Conservation (phyloP, 1,140 invertebrate species). For the Sinonovacula constricta region DNA sequence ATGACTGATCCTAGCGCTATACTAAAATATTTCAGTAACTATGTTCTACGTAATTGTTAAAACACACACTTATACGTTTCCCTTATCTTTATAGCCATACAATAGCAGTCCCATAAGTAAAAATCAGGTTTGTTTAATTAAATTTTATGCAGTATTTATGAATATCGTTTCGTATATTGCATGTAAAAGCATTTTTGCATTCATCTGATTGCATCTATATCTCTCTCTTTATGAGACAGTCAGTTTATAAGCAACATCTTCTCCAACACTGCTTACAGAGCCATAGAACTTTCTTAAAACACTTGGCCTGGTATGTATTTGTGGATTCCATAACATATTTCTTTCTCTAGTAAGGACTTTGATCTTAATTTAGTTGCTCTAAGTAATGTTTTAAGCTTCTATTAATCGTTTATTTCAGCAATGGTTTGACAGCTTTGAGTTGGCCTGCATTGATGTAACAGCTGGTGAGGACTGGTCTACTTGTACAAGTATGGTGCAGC, state of each 20-base stretch:
- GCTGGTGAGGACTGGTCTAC: constrained; percentile 4
- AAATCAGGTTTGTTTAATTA: neutral
- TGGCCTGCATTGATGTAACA: constrained; percentile 22
- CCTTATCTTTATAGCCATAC: neutral
- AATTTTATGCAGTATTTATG: neutral
- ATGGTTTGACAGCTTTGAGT: constrained; percentile 2
- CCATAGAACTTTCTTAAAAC: too few species aligned
- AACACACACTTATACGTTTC: neutral
- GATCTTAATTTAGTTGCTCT: too few species aligned
- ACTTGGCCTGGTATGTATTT: too few species aligned
- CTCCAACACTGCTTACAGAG: too few species aligned
- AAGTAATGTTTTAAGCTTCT: too few species aligned
- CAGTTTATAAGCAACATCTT: too few species aligned
- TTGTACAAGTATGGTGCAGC: constrained; percentile 38
- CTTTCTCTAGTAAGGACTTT: too few species aligned
- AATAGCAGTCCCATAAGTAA: neutral
- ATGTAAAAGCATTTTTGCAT: neutral
- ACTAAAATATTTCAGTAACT: neutral
- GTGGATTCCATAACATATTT: too few species aligned
- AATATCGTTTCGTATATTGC: neutral
- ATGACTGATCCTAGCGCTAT: neutral
- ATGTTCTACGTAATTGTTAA: neutral
- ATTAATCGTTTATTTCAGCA: too few species aligned
- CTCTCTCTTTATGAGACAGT: too few species aligned
- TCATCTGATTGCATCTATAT: too few species aligned